phyloP scores from a whole-genome alignment of 2,888 invertebrate species.

The Blomia tropicalis region DNA sequence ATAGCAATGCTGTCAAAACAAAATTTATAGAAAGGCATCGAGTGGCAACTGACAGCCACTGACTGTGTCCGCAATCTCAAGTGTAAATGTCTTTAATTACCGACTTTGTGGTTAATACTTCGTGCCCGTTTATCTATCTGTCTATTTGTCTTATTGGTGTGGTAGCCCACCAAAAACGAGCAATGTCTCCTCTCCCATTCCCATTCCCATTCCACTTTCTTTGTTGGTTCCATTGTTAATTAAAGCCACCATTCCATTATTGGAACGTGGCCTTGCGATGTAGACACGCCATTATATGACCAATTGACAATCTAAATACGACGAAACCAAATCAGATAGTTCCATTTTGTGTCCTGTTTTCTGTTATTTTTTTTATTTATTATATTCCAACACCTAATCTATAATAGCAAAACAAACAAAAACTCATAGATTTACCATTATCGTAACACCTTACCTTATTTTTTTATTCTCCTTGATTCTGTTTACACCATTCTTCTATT shows the following conservation, averaged over 20 bases:
- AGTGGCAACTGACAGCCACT: constrained; percentile 6
- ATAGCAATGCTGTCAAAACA: constrained; percentile 7
- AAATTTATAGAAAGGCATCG: constrained; percentile 1
- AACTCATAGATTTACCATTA: background rate
- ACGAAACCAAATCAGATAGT: no score
- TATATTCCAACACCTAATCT: background rate
- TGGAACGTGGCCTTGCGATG: no score
- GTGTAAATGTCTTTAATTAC: constrained; percentile 15
- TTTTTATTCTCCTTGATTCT: background rate
- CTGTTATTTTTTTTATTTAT: no score
- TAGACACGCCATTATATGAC: no score
- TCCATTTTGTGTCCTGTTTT: no score
- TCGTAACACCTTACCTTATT: background rate
- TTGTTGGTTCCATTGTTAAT: no score
- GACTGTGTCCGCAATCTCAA: constrained; percentile 6
- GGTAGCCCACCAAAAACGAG: no score
- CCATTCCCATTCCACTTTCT: no score
- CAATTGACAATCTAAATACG: no score
- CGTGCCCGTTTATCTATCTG: constrained; percentile 7
- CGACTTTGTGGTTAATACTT: constrained; percentile 13
- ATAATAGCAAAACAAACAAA: background rate
- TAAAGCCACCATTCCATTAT: no score
- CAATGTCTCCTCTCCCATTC: no score
- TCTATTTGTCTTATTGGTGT: constrained; percentile 15
- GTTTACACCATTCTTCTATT: background rate